Evolutionary conservation across 2,113 vertebrate species (phyloP), one percentile per base, ranked within the genome.

Genomic region (Nothocercus julius): DNA sequence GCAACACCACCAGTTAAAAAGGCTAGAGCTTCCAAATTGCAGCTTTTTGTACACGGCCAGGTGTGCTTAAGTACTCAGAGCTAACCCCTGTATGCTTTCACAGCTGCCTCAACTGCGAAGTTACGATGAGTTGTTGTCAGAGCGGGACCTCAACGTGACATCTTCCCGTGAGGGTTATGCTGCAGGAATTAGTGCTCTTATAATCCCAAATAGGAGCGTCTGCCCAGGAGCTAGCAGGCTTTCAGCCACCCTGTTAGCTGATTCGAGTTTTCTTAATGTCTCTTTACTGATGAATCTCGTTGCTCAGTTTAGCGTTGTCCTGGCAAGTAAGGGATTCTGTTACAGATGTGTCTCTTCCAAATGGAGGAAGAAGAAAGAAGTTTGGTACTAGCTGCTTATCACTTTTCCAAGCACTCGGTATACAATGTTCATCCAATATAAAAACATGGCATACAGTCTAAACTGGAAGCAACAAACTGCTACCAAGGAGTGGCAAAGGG

Each of bases 321-420:
- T 10, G 69, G 58, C 62, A 84, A 79, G 64, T 64, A 76, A 38
- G n/a, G 20, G 22, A 28, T 76, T 84, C 53, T 82, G 47, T 61
- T 82, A 56, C 25, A 17, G 53, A 38, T 68, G 19, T 24, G 78
- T 77, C 56, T 76, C 51, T 88, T 81, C 42, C 74, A 83, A 53
- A n/a, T 59, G 64, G n/a, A 93, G 24, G 81, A 90, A 75, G 30
- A 45, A 15, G 45, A 89, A 76, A 84, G 47, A 80, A 91, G 42
- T 25, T 51, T 68, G 27, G 34, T 92, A 67, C 45, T 70, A 86
- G 47, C 42, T 79, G 47, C 59, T 93, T 51, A 78, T 47, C 56
- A 14, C 17, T 34, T 85, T 49, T 79, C n/a, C 36, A 82, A 72
- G 83, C 56, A 64, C 75, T 84, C 66, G 88, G 12, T 78, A 86